These are phyloP conservation scores for Chalcosyrphus nemorum DNA, from an alignment of 2,888 invertebrate species.

Conservation along the genomic window DNA sequence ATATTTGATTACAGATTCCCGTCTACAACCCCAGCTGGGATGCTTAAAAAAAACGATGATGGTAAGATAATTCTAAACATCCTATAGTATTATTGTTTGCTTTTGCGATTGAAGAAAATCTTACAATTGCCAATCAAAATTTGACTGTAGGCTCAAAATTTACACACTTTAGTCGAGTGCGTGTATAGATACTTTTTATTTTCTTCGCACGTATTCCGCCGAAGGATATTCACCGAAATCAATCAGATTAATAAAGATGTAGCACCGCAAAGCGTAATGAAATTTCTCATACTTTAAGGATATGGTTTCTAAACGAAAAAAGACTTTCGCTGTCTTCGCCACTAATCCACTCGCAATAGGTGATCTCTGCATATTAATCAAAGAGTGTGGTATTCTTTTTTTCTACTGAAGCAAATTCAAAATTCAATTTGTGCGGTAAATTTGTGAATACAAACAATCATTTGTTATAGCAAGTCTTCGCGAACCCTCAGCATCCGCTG, in stretches of 20 bases:
- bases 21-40: slow-evolving; percentile 80
- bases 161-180: not conserved
- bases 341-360: slow-evolving; percentile 51
- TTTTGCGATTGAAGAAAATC: slow-evolving; percentile 17
- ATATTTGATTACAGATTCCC: slow-evolving; percentile 76
- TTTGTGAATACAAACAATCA: slow-evolving; percentile 68
- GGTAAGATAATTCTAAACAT: slow-evolving; percentile 76
- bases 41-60: slow-evolving; percentile 81
- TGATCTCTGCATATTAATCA: slow-evolving; percentile 42
- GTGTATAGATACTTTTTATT: slow-evolving; percentile 3
- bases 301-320: slow-evolving; percentile 12
- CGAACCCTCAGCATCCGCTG: not conserved
- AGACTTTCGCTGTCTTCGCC: slow-evolving; percentile 31
- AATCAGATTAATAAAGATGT: slow-evolving; percentile 62
- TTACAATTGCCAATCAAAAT: slow-evolving; percentile 19
- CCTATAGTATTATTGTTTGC: not conserved
- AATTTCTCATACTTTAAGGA: slow-evolving; percentile 1
- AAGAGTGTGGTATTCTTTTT: slow-evolving; percentile 40
- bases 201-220: slow-evolving; percentile 51
- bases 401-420: slow-evolving; percentile 20
- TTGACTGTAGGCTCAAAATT: slow-evolving; percentile 10
- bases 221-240: slow-evolving; percentile 28
- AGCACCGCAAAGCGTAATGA: slow-evolving; percentile 44
- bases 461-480: slow-evolving; percentile 48
- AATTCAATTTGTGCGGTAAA: slow-evolving; percentile 63